Conservation (phyloP, 2,113 vertebrate species). For the Catharus bicknelli region DNA sequence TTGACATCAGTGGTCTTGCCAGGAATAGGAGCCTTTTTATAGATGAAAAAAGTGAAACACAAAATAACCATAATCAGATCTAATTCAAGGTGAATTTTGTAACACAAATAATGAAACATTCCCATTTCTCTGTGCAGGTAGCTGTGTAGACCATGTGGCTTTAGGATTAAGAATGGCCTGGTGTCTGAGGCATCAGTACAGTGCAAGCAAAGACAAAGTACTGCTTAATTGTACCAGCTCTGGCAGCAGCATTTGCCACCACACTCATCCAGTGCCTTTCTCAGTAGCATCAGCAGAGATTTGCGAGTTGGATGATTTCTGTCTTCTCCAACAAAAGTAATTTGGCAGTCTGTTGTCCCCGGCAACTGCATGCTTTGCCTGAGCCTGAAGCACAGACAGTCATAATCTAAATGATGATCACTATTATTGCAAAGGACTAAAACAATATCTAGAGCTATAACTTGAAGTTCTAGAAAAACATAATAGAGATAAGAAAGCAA, state of each 20-base stretch:
- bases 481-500: neutral
- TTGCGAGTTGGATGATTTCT: neutral
- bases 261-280: neutral
- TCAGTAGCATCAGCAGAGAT: neutral
- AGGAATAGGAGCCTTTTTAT: neutral
- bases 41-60: neutral
- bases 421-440: neutral
- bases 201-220: neutral
- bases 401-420: neutral
- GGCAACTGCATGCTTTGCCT: neutral
- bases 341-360: constrained; percentile 9
- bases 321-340: neutral
- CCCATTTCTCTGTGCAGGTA: neutral
- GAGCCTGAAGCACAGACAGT: neutral
- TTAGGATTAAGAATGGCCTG: neutral
- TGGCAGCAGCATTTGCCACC: neutral
- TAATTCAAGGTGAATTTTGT: neutral
- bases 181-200: neutral
- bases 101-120: neutral
- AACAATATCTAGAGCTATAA: neutral
- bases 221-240: neutral
- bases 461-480: neutral
- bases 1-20: neutral
- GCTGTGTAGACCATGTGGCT: neutral
- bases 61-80: neutral